phyloP scores from a whole-genome alignment of 2,888 invertebrate genomes.

The Cybosia mesomella region DNA sequence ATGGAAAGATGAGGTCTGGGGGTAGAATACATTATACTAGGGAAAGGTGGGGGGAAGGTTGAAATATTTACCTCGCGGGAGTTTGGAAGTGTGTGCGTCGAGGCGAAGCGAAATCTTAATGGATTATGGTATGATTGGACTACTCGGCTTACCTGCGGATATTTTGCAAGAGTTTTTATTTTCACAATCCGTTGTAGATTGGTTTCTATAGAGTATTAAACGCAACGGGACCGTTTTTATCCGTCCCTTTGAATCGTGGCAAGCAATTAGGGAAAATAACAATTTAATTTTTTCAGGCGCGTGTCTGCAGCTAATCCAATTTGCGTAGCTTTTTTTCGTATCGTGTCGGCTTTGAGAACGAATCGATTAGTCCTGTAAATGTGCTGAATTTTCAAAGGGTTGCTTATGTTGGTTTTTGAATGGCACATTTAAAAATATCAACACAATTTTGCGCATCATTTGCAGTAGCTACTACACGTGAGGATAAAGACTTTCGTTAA shows the following conservation, averaged over 20 bases:
- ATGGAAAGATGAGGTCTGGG: constrained; percentile 84
- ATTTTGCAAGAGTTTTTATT: constrained; percentile 67
- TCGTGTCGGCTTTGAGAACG: constrained; percentile 49
- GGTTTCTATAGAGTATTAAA: constrained; percentile 70
- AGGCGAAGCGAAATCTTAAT: constrained; percentile 83
- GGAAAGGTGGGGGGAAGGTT: constrained; percentile 66
- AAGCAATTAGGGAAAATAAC: constrained; percentile 75
- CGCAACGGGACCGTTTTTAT: constrained; percentile 55
- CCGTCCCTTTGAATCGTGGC: constrained; percentile 56
- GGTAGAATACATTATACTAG: constrained; percentile 82
- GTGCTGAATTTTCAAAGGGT: constrained; percentile 58
- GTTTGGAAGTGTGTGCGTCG: constrained; percentile 82
- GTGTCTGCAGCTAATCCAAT: constrained; percentile 58
- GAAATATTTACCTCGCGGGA: constrained; percentile 85
- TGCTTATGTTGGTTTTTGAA: constrained; percentile 26
- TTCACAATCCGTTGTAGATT: constrained; percentile 57
- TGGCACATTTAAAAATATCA: constrained; percentile 16
- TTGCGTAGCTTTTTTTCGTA: constrained; percentile 51
- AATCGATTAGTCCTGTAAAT: constrained; percentile 63
- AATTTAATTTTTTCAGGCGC: constrained; percentile 62
- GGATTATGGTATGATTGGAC: constrained; percentile 85
- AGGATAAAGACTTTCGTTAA: neutral
- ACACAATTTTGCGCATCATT: constrained; percentile 15
- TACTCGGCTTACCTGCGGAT: constrained; percentile 76
- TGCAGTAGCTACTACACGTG: neutral